These are phyloP conservation scores for Zosterops japonicus DNA, from an alignment of 2,113 vertebrate genomes.

Conservation along the genomic window DNA sequence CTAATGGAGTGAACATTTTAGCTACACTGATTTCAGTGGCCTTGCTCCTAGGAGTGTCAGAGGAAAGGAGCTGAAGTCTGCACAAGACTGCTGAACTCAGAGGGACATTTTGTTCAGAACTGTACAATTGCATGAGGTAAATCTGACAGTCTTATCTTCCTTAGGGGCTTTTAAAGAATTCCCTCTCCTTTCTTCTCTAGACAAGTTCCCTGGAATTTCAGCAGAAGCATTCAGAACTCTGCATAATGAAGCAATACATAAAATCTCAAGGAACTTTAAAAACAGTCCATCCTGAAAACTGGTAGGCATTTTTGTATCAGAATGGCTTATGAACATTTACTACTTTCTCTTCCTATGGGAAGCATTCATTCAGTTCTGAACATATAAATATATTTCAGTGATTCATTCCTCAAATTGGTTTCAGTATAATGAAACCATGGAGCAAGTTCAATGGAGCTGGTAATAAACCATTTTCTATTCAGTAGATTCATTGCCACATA, in stretches of 20 bases:
- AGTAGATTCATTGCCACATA: background rate
- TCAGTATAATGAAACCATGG: background rate
- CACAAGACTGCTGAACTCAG: background rate
- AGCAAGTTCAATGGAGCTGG: background rate
- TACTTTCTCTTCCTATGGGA: background rate
- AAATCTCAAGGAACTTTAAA: background rate
- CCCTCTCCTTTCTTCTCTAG: background rate
- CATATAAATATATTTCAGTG: background rate
- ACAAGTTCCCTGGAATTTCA: background rate
- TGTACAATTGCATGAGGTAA: background rate
- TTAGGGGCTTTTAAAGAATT: background rate
- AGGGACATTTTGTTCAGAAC: background rate
- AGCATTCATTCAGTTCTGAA: background rate
- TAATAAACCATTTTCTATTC: background rate
- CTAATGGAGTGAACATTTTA: background rate
- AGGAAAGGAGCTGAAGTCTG: background rate
- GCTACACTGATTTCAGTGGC: background rate
- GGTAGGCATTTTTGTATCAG: background rate
- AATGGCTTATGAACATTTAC: background rate
- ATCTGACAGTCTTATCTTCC: background rate
- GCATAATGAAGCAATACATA: background rate
- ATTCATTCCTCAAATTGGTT: background rate
- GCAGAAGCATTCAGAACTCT: background rate
- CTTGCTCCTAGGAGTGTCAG: background rate
- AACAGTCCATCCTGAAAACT: background rate